Conservation (phyloP, 2,888 invertebrate species). For the Calephelis perditalis region DNA sequence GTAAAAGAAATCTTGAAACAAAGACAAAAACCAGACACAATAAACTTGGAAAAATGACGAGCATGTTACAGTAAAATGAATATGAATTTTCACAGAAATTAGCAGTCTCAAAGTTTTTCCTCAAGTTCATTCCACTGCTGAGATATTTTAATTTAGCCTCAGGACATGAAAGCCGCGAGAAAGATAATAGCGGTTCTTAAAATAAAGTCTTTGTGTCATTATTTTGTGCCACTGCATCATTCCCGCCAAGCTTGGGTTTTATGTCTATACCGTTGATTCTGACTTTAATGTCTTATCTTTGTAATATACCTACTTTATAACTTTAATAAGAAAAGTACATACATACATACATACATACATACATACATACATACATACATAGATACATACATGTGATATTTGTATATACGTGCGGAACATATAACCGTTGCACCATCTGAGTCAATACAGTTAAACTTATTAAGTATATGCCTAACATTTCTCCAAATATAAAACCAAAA, state of each 20-base stretch:
- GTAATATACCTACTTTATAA: too few relatives aligned
- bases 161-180: conserved; percentile 29
- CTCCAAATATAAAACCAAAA: too few relatives aligned
- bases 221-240: conserved; percentile 42
- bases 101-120: conserved; percentile 16
- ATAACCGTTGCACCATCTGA: too few relatives aligned
- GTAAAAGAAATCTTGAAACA: too few relatives aligned
- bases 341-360: too few relatives aligned
- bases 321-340: too few relatives aligned
- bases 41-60: conserved; percentile 6
- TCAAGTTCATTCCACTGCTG: conserved; percentile 12
- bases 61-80: conserved; percentile 7
- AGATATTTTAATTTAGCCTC: conserved; percentile 50
- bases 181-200: conserved; percentile 61
- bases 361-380: too few relatives aligned
- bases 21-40: neutral
- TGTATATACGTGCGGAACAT: too few relatives aligned
- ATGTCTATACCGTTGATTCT: conserved; percentile 17
- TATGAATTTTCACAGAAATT: conserved; percentile 16
- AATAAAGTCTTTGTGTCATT: conserved; percentile 62
- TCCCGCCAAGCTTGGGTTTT: conserved; percentile 23
- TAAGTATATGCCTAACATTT: too few relatives aligned
- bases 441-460: too few relatives aligned
- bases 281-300: neutral
- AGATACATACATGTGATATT: too few relatives aligned